Evolutionary conservation across 1,140 invertebrate species (phyloP).

Genomic region (Sycobia sp.): DNA sequence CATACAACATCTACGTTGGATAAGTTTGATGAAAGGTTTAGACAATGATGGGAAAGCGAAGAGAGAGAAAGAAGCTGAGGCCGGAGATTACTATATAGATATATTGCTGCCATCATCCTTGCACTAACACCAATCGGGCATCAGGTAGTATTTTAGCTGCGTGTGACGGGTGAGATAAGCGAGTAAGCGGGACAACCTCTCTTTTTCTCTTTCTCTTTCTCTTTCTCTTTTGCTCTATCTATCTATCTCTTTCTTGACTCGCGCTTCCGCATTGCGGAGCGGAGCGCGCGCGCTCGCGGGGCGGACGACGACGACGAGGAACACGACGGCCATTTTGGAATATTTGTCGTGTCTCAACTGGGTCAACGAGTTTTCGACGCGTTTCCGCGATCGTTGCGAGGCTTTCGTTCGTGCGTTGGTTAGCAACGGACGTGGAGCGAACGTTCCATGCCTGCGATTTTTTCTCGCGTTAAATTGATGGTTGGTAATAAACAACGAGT

Average conservation of each 20-base stretch:
- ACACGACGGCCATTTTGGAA: slow-evolving; percentile 29
- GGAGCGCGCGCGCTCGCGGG: background rate
- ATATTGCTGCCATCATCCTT: background rate
- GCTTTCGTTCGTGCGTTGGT: background rate
- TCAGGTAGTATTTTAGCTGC: background rate
- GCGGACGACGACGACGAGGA: background rate
- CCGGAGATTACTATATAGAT: too few species aligned
- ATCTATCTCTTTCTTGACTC: background rate
- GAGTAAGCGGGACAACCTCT: too few species aligned
- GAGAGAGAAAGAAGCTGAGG: too few species aligned
- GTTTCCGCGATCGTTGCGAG: background rate
- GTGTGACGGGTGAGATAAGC: too few species aligned
- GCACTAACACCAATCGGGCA: background rate
- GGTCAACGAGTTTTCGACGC: slow-evolving; percentile 14
- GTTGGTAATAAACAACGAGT: background rate
- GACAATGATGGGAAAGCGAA: too few species aligned
- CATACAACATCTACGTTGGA: too few species aligned
- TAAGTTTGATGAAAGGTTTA: too few species aligned
- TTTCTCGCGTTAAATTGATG: background rate
- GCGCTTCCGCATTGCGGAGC: background rate
- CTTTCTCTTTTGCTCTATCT: too few species aligned
- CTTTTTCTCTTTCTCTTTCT: too few species aligned
- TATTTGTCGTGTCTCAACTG: slow-evolving; percentile 19
- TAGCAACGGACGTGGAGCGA: background rate
- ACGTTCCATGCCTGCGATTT: background rate